Base-by-base conservation (phyloP, 2,888 invertebrate genomes). In the Chrysotoxum bicinctum region DNA sequence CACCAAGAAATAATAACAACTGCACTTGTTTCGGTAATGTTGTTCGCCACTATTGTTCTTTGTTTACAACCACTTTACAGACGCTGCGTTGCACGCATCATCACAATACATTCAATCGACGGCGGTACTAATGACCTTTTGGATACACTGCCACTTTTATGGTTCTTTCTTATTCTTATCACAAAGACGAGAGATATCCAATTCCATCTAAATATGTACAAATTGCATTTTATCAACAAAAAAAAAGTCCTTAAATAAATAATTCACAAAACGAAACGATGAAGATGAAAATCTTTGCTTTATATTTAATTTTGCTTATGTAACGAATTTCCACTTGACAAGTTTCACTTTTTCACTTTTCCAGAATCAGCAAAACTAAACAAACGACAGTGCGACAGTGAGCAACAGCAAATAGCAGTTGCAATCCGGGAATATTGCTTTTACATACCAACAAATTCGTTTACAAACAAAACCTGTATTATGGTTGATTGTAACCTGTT, bases 61-160 rank as follows among this genome's bases (percentile, higher is more conserved):
- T 84, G 84, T 84, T 84, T 84, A 84, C 84, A 80, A 84, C 84
- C 80, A 75, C 80, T 80, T 80, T 58, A 54, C 74, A 72, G 66
- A 80, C 64, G 69, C 40, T 40, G 12, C 64, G 69, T 43, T 40
- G 12, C 70, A 52, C 69, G 30, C 50, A 62, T 50, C 79, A 74
- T 58, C 30, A 45, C 32, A 32, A 50, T 40, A 56, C 56, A 56
- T 58, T 37, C 56, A 56, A 26, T 26, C 2, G 2, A 9, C 32
- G 50, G 50, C 30, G 40, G 40, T 45, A 43, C 23, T 60, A 45
- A 50, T 66, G 66, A 66, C 66, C 66, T 50, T 35, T 40, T 12
- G 72, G 35, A 32, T 40, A 50, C 26, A 54, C 35, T 16, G 12
- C 14, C 58, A 12, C 6, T 9, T 10, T 19, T 21, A 12, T 19